Base-by-base conservation (phyloP, 2,888 invertebrate genomes). In the Miltochrista miniata region DNA sequence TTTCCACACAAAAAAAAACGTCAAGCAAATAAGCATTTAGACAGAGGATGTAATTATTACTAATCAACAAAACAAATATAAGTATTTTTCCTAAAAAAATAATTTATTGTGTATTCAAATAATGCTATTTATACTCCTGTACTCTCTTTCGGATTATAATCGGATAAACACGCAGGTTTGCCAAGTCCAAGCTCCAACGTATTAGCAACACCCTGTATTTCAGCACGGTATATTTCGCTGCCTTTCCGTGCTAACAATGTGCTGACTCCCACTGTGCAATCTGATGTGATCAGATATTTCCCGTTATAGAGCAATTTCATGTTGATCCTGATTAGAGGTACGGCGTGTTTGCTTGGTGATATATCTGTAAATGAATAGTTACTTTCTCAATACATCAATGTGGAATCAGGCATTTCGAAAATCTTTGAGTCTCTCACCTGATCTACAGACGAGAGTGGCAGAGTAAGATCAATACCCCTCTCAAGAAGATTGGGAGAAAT, bases 241-340 rank as follows among this genome's bases (percentile, higher is more conserved):
- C 70, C 56, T 3, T 52, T 40, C 1, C 71, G 59, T 0, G 67
- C 68, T 2, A 72, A 65, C 2, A 84, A 58, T 0, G 79, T 70
- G 0, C 67, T 63, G n/a, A 76, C 72, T 0, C 81, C 83, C 0
- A 76, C 64, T 18, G 61, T 63, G 43, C 90, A 90, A 54, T 89
- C 87, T 55, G 79, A 67, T 67, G 87, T 69, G 35, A 89, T 51
- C 1, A 90, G 68, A 46, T 71, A 89, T 46, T 72, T 74, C 0
- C 81, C 83, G 0, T 72, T 59, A 0, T 70, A 51, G 0, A 85
- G 12, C 9, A 88, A 46, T 45, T 87, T 88, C 49, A 90, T 52
- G 35, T 80, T 78, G 52, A 87, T 85, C 42, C 76, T 81, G 4
- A 85, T 65, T 0, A 86, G 70, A 0, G 83, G 81, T 1, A 87